Evolutionary conservation across 64 coral and sea anemone species (phyloP).

Genomic region (Exaiptasia diaphana): DNA sequence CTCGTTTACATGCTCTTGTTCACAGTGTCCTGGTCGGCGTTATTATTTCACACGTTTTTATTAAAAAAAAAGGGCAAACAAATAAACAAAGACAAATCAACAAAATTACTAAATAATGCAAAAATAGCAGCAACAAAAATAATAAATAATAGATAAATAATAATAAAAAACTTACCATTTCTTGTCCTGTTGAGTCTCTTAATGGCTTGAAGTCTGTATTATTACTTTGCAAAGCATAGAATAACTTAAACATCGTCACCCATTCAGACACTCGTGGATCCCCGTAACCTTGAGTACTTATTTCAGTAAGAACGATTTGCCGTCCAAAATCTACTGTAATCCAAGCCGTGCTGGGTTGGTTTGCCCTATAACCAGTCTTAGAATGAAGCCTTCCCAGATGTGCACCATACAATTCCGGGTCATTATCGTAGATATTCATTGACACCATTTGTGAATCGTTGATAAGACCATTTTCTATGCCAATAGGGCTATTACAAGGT

Average conservation of each 20-base stretch:
- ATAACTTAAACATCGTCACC: constrained; percentile 25
- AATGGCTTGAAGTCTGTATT: not conserved
- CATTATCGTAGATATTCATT: constrained; percentile 10
- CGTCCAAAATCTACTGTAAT: constrained; percentile 14
- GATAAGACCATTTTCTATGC: constrained; percentile 22
- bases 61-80: no score
- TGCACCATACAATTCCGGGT: constrained; percentile 1
- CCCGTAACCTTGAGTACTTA: constrained; percentile 47
- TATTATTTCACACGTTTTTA: no score
- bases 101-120: no score
- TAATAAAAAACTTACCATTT: constrained; percentile 29
- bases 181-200: not conserved
- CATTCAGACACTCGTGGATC: constrained; percentile 19
- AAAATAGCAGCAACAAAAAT: no score
- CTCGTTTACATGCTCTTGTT: no score
- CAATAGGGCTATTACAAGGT: constrained; percentile 15
- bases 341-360: not conserved
- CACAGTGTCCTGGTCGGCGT: no score
- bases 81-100: no score
- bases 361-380: constrained; percentile 23
- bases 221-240: not conserved
- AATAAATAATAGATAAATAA: no score
- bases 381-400: constrained; percentile 26
- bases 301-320: constrained; percentile 24
- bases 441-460: constrained; percentile 11